Base-by-base conservation (phyloP, 2,888 invertebrate species). In the Brenthis daphne region DNA sequence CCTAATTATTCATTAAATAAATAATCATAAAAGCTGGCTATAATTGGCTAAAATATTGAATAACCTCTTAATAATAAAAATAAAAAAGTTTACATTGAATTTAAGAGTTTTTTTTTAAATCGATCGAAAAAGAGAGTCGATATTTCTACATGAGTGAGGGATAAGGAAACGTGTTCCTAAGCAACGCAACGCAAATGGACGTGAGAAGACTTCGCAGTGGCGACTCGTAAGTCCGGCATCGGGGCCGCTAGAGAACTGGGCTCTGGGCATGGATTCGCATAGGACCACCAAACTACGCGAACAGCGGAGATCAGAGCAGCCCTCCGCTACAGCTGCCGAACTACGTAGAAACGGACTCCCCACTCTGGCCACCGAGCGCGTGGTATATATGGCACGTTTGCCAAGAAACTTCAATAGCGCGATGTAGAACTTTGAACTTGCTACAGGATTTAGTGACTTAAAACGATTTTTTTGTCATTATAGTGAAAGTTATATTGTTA, bases 261-360 rank as follows among this genome's bases (percentile, higher is more conserved):
- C 55, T 29, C 29, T 33, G n/a, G 33, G 56, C 20, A 43, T 58
- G 43, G 5, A 37, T 50, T 60, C 66, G 60, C 58, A 20, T 60
- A 60, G 55, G 66, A 48, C 60, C 66, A 54, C 66, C 33, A 54
- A 47, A 66, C 66, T 66, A 60, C 33, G 60, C 60, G 66, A 60
- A 67, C 61, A 80, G 58, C 81, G 78, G 57, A 64, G 66, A 48
- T 64, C 8, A 78, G 74, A 11, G 76, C 80, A 85, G 86, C 78
- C 82, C 82, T 79, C 79, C 78, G 80, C 81, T 76, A 60, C n/a
- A 72, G 74, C 86, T 84, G 82, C 81, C 74, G 73, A 43, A 79
- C 87, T 85, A 84, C 73, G 86, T 87, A 86, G 87, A 84, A 84
- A 84, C 78, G 86, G 87, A 87, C 87, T 83, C 84, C 81, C 79